Percentiles rank a stretch among this genome's conserved stretches.
phyloP scores from a whole-genome alignment of 2,113 vertebrate genomes.

The Rhea pennata region DNA sequence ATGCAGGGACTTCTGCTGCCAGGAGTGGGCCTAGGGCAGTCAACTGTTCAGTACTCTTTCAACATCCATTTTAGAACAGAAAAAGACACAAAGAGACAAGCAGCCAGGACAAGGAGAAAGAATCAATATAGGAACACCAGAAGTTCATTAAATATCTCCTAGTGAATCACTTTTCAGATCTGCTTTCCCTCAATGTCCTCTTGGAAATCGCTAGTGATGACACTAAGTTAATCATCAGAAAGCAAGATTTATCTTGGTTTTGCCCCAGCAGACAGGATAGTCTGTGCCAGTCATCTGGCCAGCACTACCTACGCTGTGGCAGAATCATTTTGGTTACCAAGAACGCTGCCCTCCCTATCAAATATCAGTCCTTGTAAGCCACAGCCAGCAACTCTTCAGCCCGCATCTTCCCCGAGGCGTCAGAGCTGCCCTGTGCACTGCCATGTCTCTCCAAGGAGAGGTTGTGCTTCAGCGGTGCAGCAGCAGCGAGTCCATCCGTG shows the following conservation, averaged over 20 bases:
- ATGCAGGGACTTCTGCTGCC: background rate
- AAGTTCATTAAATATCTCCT: conserved; percentile 16
- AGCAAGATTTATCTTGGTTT: background rate
- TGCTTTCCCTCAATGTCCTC: background rate
- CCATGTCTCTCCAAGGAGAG: background rate
- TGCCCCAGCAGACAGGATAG: background rate
- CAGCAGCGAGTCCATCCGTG: background rate
- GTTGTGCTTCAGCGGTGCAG: accelerated
- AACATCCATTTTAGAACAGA: background rate
- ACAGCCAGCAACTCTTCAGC: accelerated
- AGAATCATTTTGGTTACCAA: background rate
- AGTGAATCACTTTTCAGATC: background rate
- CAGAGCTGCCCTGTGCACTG: accelerated
- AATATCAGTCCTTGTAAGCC: background rate
- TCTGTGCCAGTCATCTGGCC: background rate
- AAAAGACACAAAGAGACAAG: background rate
- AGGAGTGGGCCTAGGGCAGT: background rate
- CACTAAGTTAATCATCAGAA: background rate
- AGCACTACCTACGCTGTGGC: background rate
- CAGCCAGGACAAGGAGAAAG: background rate
- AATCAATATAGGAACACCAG: conserved; percentile 18
- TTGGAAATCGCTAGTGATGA: background rate
- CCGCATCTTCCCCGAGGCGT: accelerated
- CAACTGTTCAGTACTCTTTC: background rate
- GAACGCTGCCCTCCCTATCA: accelerated